Evolutionary conservation across 2,888 invertebrate genomes (phyloP).

Genomic region (Pachliopta kotzebuea): DNA sequence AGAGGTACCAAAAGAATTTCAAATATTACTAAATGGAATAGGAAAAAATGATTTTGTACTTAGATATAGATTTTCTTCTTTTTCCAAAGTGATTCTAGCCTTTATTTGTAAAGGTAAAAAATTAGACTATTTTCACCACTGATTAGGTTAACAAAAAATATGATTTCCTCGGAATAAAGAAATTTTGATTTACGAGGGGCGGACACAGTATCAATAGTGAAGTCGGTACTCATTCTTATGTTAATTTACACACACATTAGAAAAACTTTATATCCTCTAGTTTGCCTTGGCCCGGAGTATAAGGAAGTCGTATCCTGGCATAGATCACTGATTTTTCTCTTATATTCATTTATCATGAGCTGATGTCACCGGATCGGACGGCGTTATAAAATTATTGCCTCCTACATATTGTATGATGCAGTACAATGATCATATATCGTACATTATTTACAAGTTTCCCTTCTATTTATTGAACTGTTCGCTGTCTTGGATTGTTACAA

Average conservation of each 20-base stretch:
- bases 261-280: neutral
- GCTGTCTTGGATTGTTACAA: neutral
- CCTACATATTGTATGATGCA: slow-evolving; percentile 5
- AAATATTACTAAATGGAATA: too few relatives aligned
- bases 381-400: slow-evolving; percentile 7
- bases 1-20: too few relatives aligned
- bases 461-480: neutral
- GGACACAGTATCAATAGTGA: neutral
- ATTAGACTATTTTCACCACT: too few relatives aligned
- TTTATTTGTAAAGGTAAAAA: too few relatives aligned
- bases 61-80: too few relatives aligned
- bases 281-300: slow-evolving; percentile 7
- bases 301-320: slow-evolving; percentile 14
- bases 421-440: slow-evolving; percentile 1
- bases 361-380: slow-evolving; percentile 7
- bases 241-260: neutral
- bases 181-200: neutral
- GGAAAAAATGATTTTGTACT: too few relatives aligned
- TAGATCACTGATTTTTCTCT: slow-evolving; percentile 3
- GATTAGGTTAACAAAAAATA: neutral
- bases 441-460: neutral
- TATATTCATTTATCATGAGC: slow-evolving; percentile 8
- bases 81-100: too few relatives aligned
- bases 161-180: too few relatives aligned
- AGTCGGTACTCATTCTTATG: neutral